phyloP scores from a whole-genome alignment of 2,888 invertebrate genomes.

The Steromphala cineraria region DNA sequence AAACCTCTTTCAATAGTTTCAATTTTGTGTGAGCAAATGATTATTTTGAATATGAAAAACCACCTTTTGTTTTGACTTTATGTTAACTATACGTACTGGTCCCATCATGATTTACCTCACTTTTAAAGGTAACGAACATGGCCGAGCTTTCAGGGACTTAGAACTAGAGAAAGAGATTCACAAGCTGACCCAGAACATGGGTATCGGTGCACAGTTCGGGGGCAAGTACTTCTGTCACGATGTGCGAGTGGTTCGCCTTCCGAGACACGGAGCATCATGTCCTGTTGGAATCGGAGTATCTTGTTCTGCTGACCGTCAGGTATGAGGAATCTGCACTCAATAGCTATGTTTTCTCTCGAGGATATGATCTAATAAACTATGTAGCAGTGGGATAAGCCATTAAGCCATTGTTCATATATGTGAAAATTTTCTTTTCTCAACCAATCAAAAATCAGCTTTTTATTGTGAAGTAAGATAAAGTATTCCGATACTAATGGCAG shows the following conservation, averaged over 20 bases:
- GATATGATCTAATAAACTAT: too few relatives aligned
- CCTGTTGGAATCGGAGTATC: conserved; percentile 76
- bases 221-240: conserved; percentile 76
- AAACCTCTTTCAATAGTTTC: too few relatives aligned
- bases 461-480: too few relatives aligned
- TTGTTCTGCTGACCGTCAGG: conserved; percentile 75
- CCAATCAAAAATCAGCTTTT: too few relatives aligned
- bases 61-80: too few relatives aligned
- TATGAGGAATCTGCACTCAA: conserved; percentile 30
- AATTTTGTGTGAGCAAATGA: too few relatives aligned
- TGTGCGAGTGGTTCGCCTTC: conserved; percentile 73
- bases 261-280: conserved; percentile 75
- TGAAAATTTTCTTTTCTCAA: too few relatives aligned
- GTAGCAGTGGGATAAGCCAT: too few relatives aligned
- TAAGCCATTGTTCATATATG: too few relatives aligned
- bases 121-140: conserved; percentile 73
- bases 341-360: background rate
- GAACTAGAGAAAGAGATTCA: conserved; percentile 70
- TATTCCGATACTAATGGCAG: too few relatives aligned
- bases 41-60: too few relatives aligned
- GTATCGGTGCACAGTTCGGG: conserved; percentile 76
- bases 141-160: conserved; percentile 73
- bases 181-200: conserved; percentile 68
- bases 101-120: background rate
- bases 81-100: background rate